phyloP scores from a whole-genome alignment of 2,797 vertebrate species.

The Pagetopsis macropterus region DNA sequence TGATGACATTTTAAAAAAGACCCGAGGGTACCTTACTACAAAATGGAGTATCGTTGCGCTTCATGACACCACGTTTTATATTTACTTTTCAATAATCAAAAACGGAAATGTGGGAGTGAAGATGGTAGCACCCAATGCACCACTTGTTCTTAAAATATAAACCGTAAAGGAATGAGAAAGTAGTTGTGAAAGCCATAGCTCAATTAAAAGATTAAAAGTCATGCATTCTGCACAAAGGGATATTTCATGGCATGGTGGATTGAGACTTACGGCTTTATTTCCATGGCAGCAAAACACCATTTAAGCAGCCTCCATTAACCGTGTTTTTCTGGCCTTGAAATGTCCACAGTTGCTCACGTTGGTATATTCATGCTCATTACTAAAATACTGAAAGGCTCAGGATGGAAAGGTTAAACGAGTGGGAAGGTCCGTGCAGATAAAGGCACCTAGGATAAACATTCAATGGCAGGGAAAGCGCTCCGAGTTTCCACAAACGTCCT shows the following conservation, averaged over 20 bases:
- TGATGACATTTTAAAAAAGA: conserved; percentile 52
- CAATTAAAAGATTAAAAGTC: background rate
- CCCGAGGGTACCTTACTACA: conserved; percentile 31
- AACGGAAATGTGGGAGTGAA: conserved; percentile 1
- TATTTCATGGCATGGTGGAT: background rate
- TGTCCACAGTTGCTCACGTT: background rate
- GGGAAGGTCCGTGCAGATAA: conserved; percentile 4
- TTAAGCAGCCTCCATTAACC: background rate
- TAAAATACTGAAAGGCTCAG: background rate
- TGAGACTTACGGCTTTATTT: background rate
- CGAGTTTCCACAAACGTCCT: background rate
- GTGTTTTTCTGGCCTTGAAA: conserved; percentile 2
- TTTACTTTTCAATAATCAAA: conserved; percentile 22
- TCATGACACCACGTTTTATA: conserved; percentile 24
- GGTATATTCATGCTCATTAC: background rate
- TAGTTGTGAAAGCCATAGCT: background rate
- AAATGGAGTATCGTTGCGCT: conserved; percentile 15
- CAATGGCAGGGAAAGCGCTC: background rate
- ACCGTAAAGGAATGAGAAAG: background rate
- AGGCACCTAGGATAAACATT: background rate
- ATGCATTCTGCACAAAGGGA: background rate
- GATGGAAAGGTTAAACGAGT: background rate
- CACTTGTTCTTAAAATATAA: background rate
- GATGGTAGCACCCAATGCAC: conserved; percentile 7
- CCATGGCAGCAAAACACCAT: background rate